phyloP scores from a whole-genome alignment of 2,113 vertebrate species.

The Canis aureus region DNA sequence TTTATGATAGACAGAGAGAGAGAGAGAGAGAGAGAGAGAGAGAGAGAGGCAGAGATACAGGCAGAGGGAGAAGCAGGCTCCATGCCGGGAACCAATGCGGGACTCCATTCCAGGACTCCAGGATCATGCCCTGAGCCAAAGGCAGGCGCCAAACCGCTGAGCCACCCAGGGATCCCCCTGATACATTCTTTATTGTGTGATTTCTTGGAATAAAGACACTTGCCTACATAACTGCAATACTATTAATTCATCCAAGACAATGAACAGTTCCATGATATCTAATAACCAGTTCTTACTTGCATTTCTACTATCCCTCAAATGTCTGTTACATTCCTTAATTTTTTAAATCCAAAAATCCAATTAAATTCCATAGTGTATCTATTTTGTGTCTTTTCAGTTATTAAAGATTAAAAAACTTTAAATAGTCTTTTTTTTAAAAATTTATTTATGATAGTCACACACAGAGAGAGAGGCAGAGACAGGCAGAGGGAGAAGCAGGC shows the following conservation, averaged over 20 bases:
- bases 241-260: neutral
- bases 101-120: too few species aligned
- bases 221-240: neutral
- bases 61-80: too few species aligned
- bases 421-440: neutral
- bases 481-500: too few species aligned
- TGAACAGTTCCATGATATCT: neutral
- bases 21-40: too few species aligned
- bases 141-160: too few species aligned
- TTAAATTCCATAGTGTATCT: neutral
- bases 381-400: neutral
- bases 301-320: neutral
- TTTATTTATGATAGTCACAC: too few species aligned
- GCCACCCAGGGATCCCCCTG: neutral
- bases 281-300: neutral
- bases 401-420: slow-evolving; percentile 4
- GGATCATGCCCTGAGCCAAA: too few species aligned
- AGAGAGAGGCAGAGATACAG: too few species aligned
- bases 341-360: neutral
- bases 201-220: neutral
- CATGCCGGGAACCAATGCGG: too few species aligned
- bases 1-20: too few species aligned
- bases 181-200: neutral
- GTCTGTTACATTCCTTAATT: neutral
- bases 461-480: too few species aligned